phyloP scores from a whole-genome alignment of 2,113 vertebrate genomes.

The Ictalurus punctatus region DNA sequence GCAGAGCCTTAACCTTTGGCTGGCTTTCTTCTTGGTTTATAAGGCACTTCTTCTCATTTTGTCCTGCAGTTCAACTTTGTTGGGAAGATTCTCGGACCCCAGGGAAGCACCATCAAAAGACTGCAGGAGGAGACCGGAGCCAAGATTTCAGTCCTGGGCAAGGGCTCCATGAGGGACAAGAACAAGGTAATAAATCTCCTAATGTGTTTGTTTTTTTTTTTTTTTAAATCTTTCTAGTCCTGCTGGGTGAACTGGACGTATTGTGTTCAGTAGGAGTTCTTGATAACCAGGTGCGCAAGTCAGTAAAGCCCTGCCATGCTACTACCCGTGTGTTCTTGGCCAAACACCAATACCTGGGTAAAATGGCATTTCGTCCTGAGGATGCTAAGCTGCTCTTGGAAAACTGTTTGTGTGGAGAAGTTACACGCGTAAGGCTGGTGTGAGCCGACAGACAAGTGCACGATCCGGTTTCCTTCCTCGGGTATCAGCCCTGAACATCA shows the following conservation, averaged over 20 bases:
- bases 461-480: background rate
- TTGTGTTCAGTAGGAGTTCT: background rate
- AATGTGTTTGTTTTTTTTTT: background rate
- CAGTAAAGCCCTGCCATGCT: too few relatives aligned
- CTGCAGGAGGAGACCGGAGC: slow-evolving; percentile 97
- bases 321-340: too few relatives aligned
- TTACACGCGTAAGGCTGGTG: background rate
- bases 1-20: background rate
- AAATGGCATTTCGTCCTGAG: too few relatives aligned
- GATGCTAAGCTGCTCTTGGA: too few relatives aligned
- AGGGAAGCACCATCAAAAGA: slow-evolving; percentile 97
- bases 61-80: slow-evolving; percentile 90
- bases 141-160: slow-evolving; percentile 94
- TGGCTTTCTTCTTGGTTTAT: background rate
- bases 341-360: too few relatives aligned
- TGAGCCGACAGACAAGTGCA: background rate
- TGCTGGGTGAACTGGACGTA: background rate
- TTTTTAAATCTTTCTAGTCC: background rate
- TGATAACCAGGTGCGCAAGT: too few relatives aligned
- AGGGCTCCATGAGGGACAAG: slow-evolving; percentile 97
- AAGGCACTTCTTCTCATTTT: background rate
- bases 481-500: too few relatives aligned
- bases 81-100: slow-evolving; percentile 94
- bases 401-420: too few relatives aligned
- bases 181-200: slow-evolving; percentile 77